Percentiles rank a stretch among this genome's conserved stretches.
phyloP scores from a whole-genome alignment of 2,797 vertebrate genomes.

The Coregonus ussuriensis region DNA sequence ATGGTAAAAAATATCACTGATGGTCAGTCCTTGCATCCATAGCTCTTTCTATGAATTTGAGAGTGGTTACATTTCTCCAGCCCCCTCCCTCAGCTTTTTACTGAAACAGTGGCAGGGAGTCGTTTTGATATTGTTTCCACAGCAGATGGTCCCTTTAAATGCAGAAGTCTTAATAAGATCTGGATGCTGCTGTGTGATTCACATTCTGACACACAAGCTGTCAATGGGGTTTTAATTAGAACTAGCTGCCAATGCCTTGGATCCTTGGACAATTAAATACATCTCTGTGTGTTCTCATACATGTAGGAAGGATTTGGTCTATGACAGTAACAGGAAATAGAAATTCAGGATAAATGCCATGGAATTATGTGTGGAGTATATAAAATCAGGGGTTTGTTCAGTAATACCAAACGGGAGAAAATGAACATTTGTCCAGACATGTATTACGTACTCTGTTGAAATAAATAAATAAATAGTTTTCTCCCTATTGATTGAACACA shows the following conservation, averaged over 20 bases:
- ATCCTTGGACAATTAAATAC: slow-evolving; percentile 15
- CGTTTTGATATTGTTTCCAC: no score
- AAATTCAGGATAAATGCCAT: neutral
- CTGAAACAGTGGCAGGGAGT: no score
- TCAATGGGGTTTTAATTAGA: slow-evolving; percentile 16
- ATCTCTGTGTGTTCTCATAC: neutral
- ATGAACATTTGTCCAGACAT: no score
- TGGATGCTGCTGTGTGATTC: slow-evolving; percentile 18
- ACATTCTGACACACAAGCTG: slow-evolving; percentile 1
- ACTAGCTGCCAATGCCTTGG: slow-evolving; percentile 20
- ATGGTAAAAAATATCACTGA: no score
- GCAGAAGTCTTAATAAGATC: neutral
- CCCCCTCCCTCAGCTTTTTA: no score
- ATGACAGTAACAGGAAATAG: neutral
- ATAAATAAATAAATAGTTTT: neutral
- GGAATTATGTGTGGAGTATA: neutral
- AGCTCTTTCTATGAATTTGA: no score
- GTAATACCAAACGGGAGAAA: no score
- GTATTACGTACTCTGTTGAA: no score
- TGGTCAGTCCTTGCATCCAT: no score
- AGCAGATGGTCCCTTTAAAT: neutral
- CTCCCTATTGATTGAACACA: neutral
- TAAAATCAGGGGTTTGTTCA: no score
- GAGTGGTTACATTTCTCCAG: no score
- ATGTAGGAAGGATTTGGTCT: neutral